These are phyloP conservation scores for Silurus glanis DNA, from an alignment of 2,113 vertebrate species.

Conservation along the genomic window DNA sequence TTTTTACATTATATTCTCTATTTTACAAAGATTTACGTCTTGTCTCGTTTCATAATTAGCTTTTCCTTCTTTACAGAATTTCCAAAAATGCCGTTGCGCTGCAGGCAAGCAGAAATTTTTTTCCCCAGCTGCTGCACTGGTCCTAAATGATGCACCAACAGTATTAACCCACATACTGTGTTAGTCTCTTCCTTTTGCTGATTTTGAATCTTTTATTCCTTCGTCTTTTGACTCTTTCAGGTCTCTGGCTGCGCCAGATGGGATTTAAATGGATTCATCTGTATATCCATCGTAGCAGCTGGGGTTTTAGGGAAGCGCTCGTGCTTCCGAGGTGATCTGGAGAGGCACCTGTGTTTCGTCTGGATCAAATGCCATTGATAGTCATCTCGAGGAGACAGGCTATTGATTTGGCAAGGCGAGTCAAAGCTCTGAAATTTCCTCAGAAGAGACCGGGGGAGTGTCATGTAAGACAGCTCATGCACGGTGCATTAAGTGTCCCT, in stretches of 20 bases:
- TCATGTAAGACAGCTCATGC: slow-evolving; percentile 70
- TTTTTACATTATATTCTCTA: too few species aligned
- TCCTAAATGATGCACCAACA: slow-evolving; percentile 66
- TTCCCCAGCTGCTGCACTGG: slow-evolving; percentile 58
- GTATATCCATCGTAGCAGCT: slow-evolving; percentile 68
- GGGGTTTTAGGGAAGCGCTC: slow-evolving; percentile 68
- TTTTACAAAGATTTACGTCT: slow-evolving; percentile 56
- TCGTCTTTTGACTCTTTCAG: slow-evolving; percentile 58
- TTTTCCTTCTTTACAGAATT: slow-evolving; percentile 55
- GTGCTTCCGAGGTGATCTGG: slow-evolving; percentile 71
- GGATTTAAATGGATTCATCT: slow-evolving; percentile 72
- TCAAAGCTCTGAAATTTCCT: slow-evolving; percentile 71
- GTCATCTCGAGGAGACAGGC: slow-evolving; percentile 70
- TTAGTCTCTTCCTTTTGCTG: slow-evolving; percentile 61
- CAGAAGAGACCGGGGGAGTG: slow-evolving; percentile 69
- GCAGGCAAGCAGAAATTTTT: slow-evolving; percentile 59
- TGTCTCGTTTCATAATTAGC: slow-evolving; percentile 56
- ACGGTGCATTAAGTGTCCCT: slow-evolving; percentile 62
- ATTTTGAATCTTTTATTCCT: slow-evolving; percentile 55
- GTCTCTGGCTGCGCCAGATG: slow-evolving; percentile 60
- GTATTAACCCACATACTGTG: slow-evolving; percentile 71
- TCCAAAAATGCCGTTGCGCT: slow-evolving; percentile 62
- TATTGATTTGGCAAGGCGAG: slow-evolving; percentile 76
- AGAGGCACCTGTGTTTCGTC: slow-evolving; percentile 74
- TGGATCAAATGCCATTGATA: slow-evolving; percentile 77